Evolutionary conservation across 2,888 invertebrate species (phyloP).

Genomic region (Zelleria hepariella): DNA sequence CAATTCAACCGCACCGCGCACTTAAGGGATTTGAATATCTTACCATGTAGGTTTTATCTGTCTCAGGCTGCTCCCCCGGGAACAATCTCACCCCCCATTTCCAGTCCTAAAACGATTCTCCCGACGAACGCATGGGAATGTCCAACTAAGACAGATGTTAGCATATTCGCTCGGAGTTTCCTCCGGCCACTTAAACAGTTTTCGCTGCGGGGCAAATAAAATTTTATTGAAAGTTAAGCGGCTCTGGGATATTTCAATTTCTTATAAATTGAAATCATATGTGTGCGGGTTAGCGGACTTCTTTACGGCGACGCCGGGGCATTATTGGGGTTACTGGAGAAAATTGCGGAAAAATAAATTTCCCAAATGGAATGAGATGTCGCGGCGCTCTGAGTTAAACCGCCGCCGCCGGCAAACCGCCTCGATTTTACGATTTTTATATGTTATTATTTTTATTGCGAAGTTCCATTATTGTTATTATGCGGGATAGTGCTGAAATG

Average conservation of each 20-base stretch:
- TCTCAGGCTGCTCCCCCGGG: conserved; percentile 45
- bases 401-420: neutral
- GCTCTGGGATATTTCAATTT: conserved; percentile 5
- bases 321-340: conserved; percentile 28
- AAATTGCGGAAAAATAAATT: conserved; percentile 45
- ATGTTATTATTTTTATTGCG: neutral
- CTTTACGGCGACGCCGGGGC: conserved; percentile 29
- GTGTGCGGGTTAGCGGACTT: conserved; percentile 25
- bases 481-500: neutral
- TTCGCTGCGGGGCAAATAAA: neutral
- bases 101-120: conserved; percentile 47
- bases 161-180: neutral
- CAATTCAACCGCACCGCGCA: conserved; percentile 69
- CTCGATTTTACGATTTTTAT: neutral
- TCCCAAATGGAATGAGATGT: conserved; percentile 36
- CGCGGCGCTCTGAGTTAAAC: conserved; percentile 16
- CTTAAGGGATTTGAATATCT: conserved; percentile 73
- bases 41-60: conserved; percentile 65
- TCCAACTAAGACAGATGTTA: conserved; percentile 1
- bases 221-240: conserved; percentile 6
- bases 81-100: conserved; percentile 47
- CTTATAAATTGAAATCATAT: conserved; percentile 28
- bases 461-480: neutral
- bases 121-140: conserved; percentile 18
- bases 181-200: neutral